Evolutionary conservation across 2,797 vertebrate genomes (phyloP).

Genomic region (Oryzias sinensis): DNA sequence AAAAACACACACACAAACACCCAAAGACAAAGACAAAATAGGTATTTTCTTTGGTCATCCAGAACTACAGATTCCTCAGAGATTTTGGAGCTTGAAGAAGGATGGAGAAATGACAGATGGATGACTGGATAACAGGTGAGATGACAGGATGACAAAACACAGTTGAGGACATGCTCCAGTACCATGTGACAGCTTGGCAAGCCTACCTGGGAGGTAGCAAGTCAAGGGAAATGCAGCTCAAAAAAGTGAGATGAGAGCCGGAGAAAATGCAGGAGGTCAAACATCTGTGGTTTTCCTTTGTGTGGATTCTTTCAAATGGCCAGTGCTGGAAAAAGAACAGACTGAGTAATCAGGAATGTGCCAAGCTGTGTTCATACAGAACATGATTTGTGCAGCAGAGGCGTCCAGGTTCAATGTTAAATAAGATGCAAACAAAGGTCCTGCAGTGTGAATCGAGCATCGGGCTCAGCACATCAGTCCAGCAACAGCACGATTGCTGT

Average conservation of each 20-base stretch:
- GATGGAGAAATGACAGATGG: slow-evolving; percentile 43
- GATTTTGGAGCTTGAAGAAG: slow-evolving; percentile 29
- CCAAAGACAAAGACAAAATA: slow-evolving; percentile 20
- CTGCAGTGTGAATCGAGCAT: no score
- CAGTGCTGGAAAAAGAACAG: slow-evolving; percentile 28
- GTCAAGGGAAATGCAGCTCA: slow-evolving; percentile 26
- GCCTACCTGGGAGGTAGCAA: slow-evolving; percentile 46
- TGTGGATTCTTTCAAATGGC: slow-evolving; percentile 39
- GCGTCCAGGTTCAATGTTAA: no score
- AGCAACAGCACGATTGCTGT: no score
- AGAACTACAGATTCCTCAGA: slow-evolving; percentile 50
- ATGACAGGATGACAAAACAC: slow-evolving; percentile 73
- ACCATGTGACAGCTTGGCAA: slow-evolving; percentile 63
- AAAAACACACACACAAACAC: not conserved
- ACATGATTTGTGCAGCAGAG: no score
- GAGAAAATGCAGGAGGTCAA: slow-evolving; percentile 52
- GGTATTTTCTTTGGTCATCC: slow-evolving; percentile 52
- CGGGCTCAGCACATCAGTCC: no score
- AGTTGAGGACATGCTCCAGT: slow-evolving; percentile 70
- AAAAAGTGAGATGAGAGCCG: slow-evolving; percentile 25
- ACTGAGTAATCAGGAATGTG: slow-evolving; percentile 9
- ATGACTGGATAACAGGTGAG: slow-evolving; percentile 55
- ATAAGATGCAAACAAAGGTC: no score
- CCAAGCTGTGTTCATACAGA: not conserved
- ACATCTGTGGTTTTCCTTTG: slow-evolving; percentile 45